Evolutionary conservation across 92 coral and sea anemone species (phyloP).

Genomic region (Phymanthus crucifer): DNA sequence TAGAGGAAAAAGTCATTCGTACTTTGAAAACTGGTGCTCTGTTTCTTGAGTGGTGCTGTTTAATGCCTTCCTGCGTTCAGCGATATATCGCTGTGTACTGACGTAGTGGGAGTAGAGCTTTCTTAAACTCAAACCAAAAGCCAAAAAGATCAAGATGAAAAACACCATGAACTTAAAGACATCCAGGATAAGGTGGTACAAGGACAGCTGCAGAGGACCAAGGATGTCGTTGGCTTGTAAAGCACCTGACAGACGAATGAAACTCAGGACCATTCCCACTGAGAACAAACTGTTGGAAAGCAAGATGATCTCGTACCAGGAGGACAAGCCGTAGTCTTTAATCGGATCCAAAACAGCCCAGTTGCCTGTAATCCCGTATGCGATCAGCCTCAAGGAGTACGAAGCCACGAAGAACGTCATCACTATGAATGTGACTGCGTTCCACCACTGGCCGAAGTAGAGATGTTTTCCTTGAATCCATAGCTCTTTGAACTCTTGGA

Average conservation of each 20-base stretch:
- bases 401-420: conserved; percentile 35
- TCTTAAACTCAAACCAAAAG: conserved; percentile 69
- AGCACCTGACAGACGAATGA: too few species aligned
- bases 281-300: too few species aligned
- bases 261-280: too few species aligned
- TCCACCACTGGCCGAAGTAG: too few species aligned
- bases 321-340: too few species aligned
- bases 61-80: not conserved
- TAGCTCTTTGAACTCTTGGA: too few species aligned
- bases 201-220: conserved; percentile 81
- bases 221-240: conserved; percentile 64
- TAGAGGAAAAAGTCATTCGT: too few species aligned
- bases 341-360: conserved; percentile 60
- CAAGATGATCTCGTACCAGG: conserved; percentile 42
- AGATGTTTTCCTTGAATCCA: too few species aligned
- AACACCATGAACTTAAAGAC: too few species aligned
- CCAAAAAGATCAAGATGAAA: too few species aligned
- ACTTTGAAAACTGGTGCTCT: not conserved
- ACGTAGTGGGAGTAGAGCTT: too few species aligned
- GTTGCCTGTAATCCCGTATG: conserved; percentile 55
- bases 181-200: conserved; percentile 68
- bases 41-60: not conserved
- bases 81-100: conserved; percentile 63
- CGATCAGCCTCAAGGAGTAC: conserved; percentile 27
- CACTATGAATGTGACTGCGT: conserved; percentile 44